Evolutionary conservation across 2,797 vertebrate genomes (phyloP), one percentile per base, ranked within the genome.

Genomic region (Sylvia borin): DNA sequence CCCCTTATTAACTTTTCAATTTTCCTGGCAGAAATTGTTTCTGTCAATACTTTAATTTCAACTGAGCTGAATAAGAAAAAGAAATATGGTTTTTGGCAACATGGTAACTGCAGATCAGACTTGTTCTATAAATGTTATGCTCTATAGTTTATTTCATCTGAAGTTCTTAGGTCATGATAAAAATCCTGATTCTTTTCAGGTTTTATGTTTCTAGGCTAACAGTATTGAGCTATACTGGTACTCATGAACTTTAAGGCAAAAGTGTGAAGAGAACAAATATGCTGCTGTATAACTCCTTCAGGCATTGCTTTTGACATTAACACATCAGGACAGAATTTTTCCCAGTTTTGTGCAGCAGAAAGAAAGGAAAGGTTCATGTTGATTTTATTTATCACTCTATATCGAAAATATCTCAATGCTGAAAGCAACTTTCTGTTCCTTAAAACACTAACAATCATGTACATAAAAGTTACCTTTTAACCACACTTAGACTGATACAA

Each of bases 11-110:
- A 60, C 15, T 87, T 90, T 94, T 95, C 51, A 21, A 78, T 50
- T 90, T 93, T 89, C 17, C 24, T 54, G 70, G 25, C 17, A 92
- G 76, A 96, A 90, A 88, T 77, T 66, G 5, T 84, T 95, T 87
- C 53, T 95, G 27, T 80, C 72, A 95, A 92, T 94, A 78, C 77
- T 73, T 95, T 96, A 82, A 89, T 91, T 77, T 57, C 77, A 95
- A 24, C 61, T 66, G 36, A 26, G 11, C 7, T 67, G 68, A 77
- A 75, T 48, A 22, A 31, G 38, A 57, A 16, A 58, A 71, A 58
- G 58, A 71, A 12, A 1, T 2, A 53, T 32, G 2, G 1, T 26
- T 92, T 47, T 90, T 36, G 38, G n/a, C 70, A 91, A 73, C 29
- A 27, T 57, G 3, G 67, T 93, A 88, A 71, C 9, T 60, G 20